Evolutionary conservation across 2,797 vertebrate species (phyloP).

Genomic region (Peromyscus melanophrys): DNA sequence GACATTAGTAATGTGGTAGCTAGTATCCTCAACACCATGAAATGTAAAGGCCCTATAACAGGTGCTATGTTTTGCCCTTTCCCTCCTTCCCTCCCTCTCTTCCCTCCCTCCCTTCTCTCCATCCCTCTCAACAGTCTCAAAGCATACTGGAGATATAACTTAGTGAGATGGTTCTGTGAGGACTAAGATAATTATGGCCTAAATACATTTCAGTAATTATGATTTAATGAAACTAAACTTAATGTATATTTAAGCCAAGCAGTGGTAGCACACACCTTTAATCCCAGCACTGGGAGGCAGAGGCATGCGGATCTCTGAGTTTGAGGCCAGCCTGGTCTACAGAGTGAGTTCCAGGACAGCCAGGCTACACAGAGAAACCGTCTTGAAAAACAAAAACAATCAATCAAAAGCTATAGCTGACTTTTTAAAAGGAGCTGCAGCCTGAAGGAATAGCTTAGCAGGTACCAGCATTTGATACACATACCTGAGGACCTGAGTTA

Average conservation of each 20-base stretch:
- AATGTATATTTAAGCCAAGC: not conserved
- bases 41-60: not conserved
- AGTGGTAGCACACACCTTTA: not conserved
- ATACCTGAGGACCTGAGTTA: not conserved
- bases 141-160: not conserved
- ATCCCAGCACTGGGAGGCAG: not conserved
- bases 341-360: not conserved
- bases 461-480: not conserved
- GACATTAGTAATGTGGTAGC: not conserved
- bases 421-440: slow-evolving; percentile 22
- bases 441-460: not conserved
- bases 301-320: not conserved
- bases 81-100: not conserved
- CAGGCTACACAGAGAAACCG: not conserved
- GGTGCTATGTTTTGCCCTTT: not conserved
- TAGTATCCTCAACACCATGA: not conserved
- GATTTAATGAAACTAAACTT: not conserved
- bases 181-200: not conserved
- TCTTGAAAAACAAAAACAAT: not conserved
- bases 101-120: not conserved
- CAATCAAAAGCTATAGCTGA: not conserved
- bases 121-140: not conserved
- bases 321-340: not conserved
- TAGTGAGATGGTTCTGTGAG: slow-evolving; percentile 20
- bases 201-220: not conserved